Evolutionary conservation across 2,113 vertebrate genomes (phyloP).

Genomic region (Petroica traversi): DNA sequence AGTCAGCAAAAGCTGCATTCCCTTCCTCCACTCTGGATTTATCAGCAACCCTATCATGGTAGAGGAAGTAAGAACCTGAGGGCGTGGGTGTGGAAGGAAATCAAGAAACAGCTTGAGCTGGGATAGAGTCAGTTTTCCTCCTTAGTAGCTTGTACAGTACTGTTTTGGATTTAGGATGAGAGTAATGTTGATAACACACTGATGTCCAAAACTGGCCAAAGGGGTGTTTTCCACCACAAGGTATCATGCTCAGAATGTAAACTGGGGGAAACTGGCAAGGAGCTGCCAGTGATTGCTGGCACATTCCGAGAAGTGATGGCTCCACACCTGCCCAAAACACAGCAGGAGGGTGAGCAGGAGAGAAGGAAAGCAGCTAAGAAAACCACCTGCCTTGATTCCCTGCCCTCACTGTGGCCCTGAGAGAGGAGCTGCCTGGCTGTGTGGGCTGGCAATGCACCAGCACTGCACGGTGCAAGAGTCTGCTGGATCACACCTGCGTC

Average conservation of each 20-base stretch:
- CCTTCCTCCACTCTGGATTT: not conserved
- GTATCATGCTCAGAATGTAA: not conserved
- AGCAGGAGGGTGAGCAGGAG: not conserved
- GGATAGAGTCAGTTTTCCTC: not conserved
- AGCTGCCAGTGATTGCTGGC: not conserved
- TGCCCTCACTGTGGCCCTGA: not conserved
- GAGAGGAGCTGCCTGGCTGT: not conserved
- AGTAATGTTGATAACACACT: not conserved
- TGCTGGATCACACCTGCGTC: not conserved
- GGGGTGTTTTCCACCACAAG: not conserved
- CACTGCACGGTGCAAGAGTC: not conserved
- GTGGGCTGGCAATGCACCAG: not conserved
- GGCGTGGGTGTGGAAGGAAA: not conserved
- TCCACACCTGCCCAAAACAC: not conserved
- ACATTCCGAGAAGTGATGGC: rapidly evolving
- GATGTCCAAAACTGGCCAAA: not conserved
- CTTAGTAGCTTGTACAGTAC: not conserved
- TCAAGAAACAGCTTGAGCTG: not conserved
- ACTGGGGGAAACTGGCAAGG: not conserved
- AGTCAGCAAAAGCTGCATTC: not conserved
- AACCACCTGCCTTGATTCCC: not conserved
- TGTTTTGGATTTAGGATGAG: not conserved
- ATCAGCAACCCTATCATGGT: not conserved
- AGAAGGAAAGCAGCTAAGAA: not conserved
- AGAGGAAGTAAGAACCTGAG: not conserved